Evolutionary conservation across 2,888 invertebrate species (phyloP), one percentile per base, ranked within the genome.

Genomic region (Tachina fera): DNA sequence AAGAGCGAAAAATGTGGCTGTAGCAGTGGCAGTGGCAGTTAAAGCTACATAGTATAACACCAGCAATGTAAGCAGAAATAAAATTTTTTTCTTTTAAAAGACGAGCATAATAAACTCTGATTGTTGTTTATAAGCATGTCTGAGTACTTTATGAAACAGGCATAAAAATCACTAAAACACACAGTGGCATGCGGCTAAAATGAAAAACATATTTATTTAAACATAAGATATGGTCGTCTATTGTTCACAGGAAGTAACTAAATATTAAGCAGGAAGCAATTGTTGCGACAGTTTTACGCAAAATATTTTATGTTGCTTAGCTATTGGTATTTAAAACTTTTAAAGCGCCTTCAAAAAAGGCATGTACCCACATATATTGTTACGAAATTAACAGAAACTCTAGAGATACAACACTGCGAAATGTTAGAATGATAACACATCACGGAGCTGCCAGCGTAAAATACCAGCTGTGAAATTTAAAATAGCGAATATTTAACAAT

Each of bases 71-170:
- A 61, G 39, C 22, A 22, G 31, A 5, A 53, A 53, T n/a, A 53
- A 31, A 31, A 2, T 31, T 9, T 16, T 22, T 56, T 58, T 58
- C n/a, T 56, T 31, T 58, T 58, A 56, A n/a, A 63, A 47, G 71
- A 72, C 47, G 49, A 67, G 65, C 53, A 78, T 72, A 53, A 78
- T 60, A 78, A 81, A 68, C 58, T 83, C 61, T 53, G 47, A 79
- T 71, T 81, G 81, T 75, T 53, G 81, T 78, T 67, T 72, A 74
- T 83, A 83, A 86, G 79, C 79, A 86, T 83, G 86, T 86, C 86
- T 83, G 86, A 86, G 86, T 83, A 76, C 79, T 83, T 86, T 67
- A 63, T 68, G 51, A 45, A 72, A 56, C 22, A 51, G 19, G 31
- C 53, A 65, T 49, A 58, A 31, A 74, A 49, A 45, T 51, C 51